Conservation (phyloP, 2,113 vertebrate genomes). For the Sinocyclocheilus maitianheensis region DNA sequence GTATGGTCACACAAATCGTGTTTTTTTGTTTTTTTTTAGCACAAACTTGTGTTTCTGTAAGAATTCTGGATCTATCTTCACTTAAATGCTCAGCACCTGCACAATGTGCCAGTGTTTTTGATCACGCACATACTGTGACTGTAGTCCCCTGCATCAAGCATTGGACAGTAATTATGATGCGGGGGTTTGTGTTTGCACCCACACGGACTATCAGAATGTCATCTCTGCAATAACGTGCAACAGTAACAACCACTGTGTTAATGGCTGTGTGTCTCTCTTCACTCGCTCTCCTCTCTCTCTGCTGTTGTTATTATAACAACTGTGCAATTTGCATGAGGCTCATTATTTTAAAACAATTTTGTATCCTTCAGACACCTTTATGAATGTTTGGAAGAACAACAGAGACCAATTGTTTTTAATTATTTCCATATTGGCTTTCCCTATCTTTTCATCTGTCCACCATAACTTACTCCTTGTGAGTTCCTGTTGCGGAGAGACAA, state of each 20-base stretch:
- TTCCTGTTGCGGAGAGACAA: neutral
- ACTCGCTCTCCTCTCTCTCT: neutral
- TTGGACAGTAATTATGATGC: conserved; percentile 48
- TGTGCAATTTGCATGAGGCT: conserved; percentile 13
- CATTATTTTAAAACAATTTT: neutral
- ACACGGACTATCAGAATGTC: conserved; percentile 46
- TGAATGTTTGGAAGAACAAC: neutral
- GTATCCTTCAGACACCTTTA: neutral
- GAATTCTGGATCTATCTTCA: neutral
- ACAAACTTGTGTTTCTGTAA: neutral
- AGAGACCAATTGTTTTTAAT: neutral
- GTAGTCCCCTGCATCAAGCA: conserved; percentile 20
- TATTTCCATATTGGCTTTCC: neutral
- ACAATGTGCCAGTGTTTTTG: neutral
- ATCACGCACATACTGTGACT: neutral
- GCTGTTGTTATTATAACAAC: conserved; percentile 13
- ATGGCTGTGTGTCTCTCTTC: conserved; percentile 38
- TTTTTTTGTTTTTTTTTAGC: neutral
- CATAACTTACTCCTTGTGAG: neutral
- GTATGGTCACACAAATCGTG: neutral
- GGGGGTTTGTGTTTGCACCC: conserved; percentile 41
- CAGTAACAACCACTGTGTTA: conserved; percentile 46
- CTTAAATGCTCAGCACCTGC: conserved; percentile 29
- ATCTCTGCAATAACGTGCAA: conserved; percentile 41
- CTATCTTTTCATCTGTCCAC: neutral